Percentiles rank a stretch among this genome's conserved stretches.
Evolutionary conservation across 2,113 vertebrate species (phyloP).

Genomic region (Echinops telfairi): DNA sequence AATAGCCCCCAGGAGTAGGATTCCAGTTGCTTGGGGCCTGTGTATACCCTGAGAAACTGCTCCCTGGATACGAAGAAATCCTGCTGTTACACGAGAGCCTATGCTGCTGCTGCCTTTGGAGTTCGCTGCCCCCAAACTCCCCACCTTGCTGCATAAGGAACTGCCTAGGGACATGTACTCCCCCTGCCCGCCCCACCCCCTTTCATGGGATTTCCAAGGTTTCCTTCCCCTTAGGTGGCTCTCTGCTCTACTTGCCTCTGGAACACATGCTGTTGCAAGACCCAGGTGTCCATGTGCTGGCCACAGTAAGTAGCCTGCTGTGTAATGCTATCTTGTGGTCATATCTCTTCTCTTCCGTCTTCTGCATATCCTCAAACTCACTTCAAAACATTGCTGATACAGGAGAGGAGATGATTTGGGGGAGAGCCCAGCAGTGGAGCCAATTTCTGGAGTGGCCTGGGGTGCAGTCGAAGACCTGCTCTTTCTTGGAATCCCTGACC

Average conservation of each 20-base stretch:
- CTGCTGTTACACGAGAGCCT: not conserved
- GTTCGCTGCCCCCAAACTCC: not conserved
- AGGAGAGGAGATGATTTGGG: no score
- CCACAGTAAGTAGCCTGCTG: not conserved
- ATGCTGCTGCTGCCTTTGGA: not conserved
- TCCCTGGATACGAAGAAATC: not conserved
- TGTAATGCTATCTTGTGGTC: not conserved
- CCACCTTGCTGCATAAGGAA: not conserved
- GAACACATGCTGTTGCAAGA: not conserved
- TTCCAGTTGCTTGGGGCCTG: not conserved
- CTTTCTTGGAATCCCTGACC: no score
- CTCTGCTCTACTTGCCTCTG: not conserved
- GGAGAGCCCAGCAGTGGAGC: not conserved
- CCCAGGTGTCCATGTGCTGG: not conserved
- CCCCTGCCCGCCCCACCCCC: no score
- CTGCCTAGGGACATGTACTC: not conserved
- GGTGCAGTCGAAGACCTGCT: accelerated
- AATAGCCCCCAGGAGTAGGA: not conserved
- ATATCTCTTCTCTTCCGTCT: not conserved
- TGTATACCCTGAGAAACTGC: not conserved
- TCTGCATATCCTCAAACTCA: not conserved
- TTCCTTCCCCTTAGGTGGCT: not conserved
- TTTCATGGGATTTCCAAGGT: not conserved
- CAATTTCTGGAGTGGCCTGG: not conserved
- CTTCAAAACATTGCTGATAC: not conserved